Evolutionary conservation across 2,113 vertebrate genomes (phyloP), one percentile per base, ranked within the genome.

Genomic region (Eclectus roratus): DNA sequence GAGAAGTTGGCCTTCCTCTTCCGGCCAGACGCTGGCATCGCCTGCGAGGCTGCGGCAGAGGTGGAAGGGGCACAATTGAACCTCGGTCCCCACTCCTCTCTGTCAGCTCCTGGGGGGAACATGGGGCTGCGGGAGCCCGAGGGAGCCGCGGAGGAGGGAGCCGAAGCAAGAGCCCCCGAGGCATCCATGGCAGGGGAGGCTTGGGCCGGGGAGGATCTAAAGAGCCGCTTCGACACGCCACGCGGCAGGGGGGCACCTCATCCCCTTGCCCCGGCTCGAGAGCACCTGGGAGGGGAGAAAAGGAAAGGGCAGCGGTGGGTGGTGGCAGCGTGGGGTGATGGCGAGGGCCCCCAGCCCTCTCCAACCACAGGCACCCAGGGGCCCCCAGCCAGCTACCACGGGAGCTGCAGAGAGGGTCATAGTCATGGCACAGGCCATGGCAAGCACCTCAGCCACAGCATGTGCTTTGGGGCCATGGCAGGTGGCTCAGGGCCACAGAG

Each of bases 1-100:
- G 97, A 97, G 92, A 98, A 98, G 89, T 98, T 97, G 92, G 96
- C 96, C 71, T 95, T 97, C 80, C 90, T 74, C 85, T 97, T 94
- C 82, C 91, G 66, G 74, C 81, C 88, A 55, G 69, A 84, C 9
- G 95, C 91, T n/a, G 76, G 86, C 49, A 91, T 76, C 46, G 92
- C 85, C 56, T 95, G 96, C 58, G 97, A 95, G 91, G 96, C 91
- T 58, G 93, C 93, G 14, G 96, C 93, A 80, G 96, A 97, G 85
- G 96, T 97, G 93, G 97, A 97, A 88, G 97, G 97, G 96, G 93
- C 89, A 92, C 96, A 96, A 91, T 97, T 96, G 94, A 97, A 97
- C 94, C 94, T 85, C 68, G 94, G 92, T 77, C 95, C 94, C 97
- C 97, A 96, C 95, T 91, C 96, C 93, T 96, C 94, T 89, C 92